Base-by-base conservation (phyloP, 1,140 invertebrate species). In the Drosophila quadrilineata region DNA sequence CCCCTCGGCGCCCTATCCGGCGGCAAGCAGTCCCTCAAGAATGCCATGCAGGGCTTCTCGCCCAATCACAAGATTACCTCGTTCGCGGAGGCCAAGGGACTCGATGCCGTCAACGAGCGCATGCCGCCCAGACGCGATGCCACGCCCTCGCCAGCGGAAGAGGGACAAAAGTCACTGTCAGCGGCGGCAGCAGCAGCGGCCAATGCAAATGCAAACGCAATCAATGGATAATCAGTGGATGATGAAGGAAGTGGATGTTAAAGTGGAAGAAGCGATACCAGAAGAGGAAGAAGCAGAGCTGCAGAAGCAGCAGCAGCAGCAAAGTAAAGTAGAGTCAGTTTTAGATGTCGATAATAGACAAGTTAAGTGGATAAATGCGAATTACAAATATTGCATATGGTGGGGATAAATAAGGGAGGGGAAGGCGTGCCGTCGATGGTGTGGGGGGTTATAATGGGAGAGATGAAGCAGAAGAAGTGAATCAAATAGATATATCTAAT, bases 21-120 rank as follows among this genome's bases (percentile, higher is more conserved):
- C 87, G 98, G 99, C 89, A 98, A 98, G 90, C 97, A 96, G 53
- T 98, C 97, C 69, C 93, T 99, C 41, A 97, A 97, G 90, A 98
- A 97, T 93, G 98, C 98, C 71, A 92, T 99, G 87, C 97, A 98
- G 93, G 98, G 98, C 63, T 99, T 99, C 92, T 98, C 98, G 65
- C 98, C 98, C 38, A 97, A 98, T 90, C 98, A 99, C 92, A 98
- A 99, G 92, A 98, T 99, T 80, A 97, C 96, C 71, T 98, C 96
- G 80, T 99, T 99, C 92, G 98, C 98, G 90, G 98, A 99, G 91
- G 98, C 98, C 50, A 99, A 99, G 91, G 98, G 97, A 52, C 92
- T 99, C 80, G 99, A 99, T 92, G 98, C 98, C 80, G 98, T 99
- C 90, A 99, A 99, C 91, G 99, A 99, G 92, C 94, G 98, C 72